Conservation (phyloP, 1,140 invertebrate genomes). For the Sogatella furcifera region DNA sequence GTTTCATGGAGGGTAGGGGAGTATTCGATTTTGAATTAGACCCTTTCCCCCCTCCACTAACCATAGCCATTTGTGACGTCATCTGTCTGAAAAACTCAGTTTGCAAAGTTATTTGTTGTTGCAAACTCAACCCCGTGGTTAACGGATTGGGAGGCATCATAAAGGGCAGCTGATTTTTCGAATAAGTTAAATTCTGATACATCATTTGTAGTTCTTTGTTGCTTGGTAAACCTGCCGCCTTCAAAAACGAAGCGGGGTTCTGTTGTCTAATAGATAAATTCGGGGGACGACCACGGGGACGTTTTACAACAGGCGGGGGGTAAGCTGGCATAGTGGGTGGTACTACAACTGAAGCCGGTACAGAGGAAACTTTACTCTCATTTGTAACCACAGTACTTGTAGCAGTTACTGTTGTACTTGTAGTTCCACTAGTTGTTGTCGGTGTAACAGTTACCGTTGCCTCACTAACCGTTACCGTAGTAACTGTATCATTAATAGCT, state of each 20-base stretch:
- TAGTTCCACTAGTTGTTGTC: conserved; percentile 1
- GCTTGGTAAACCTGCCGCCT: neutral
- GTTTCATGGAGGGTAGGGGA: too few relatives aligned
- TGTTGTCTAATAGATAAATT: conserved; percentile 1
- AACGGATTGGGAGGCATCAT: neutral
- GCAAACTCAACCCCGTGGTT: neutral
- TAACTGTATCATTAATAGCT: neutral
- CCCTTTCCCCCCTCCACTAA: neutral
- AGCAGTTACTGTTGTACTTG: neutral
- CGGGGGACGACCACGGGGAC: conserved; percentile 9
- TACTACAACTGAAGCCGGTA: neutral
- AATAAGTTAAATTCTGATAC: neutral
- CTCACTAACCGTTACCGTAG: too few relatives aligned
- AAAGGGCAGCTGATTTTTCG: neutral
- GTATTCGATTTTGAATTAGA: too few relatives aligned
- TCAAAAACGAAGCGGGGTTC: neutral
- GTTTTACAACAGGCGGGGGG: neutral
- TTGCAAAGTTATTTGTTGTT: neutral
- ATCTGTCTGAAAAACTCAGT: neutral
- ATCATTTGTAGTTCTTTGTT: neutral
- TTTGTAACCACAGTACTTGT: neutral
- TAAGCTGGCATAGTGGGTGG: neutral
- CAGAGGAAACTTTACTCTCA: neutral
- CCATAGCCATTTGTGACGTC: neutral
- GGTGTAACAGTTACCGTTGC: neutral